Evolutionary conservation across 2,888 invertebrate species (phyloP).

Genomic region (Carpatolechia fugitivella): DNA sequence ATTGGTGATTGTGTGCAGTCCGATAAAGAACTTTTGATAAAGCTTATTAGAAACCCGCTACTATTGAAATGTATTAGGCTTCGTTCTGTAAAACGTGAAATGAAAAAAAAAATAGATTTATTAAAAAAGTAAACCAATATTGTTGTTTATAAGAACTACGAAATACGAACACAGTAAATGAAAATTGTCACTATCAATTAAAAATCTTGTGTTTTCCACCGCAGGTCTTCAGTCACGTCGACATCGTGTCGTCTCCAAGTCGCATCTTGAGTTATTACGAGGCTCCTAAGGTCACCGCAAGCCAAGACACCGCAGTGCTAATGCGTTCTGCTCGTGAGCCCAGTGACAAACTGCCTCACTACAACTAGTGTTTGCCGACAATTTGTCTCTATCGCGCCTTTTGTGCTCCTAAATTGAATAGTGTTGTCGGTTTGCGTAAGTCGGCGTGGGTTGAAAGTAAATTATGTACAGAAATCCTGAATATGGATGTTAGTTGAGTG

Average conservation of each 20-base stretch:
- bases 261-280: neutral
- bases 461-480: neutral
- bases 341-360: slow-evolving; percentile 49
- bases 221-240: too few relatives aligned
- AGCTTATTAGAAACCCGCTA: too few relatives aligned
- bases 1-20: neutral
- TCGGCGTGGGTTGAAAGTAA: neutral
- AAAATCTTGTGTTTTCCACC: too few relatives aligned
- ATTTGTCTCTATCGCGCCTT: slow-evolving; percentile 19
- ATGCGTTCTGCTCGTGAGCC: slow-evolving; percentile 38
- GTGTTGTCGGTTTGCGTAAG: slow-evolving; percentile 5
- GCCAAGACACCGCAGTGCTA: slow-evolving; percentile 46
- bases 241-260: neutral
- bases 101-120: too few relatives aligned
- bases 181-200: too few relatives aligned
- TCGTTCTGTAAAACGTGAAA: too few relatives aligned
- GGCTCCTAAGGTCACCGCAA: slow-evolving; percentile 38
- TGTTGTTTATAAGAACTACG: too few relatives aligned
- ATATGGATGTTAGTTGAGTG: neutral
- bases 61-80: too few relatives aligned
- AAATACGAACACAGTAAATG: too few relatives aligned
- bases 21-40: too few relatives aligned
- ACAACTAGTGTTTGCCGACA: slow-evolving; percentile 35
- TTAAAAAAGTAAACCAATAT: too few relatives aligned
- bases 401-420: slow-evolving; percentile 8